phyloP scores from a whole-genome alignment of 2,113 vertebrate genomes.

The Odobenus rosmarus region DNA sequence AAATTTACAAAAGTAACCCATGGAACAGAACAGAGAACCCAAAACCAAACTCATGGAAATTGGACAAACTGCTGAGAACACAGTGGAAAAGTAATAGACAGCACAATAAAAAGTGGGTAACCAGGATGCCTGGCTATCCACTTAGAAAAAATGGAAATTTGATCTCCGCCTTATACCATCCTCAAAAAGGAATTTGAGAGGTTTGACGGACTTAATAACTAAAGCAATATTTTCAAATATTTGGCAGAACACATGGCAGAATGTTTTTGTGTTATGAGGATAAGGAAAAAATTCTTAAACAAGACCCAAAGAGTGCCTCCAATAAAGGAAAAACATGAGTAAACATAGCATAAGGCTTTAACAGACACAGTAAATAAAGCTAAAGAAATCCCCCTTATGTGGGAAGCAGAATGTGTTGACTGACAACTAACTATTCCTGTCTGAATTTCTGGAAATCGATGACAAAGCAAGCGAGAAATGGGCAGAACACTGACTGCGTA shows the following conservation, averaged over 20 bases:
- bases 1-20: not conserved
- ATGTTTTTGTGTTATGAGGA: too few relatives aligned
- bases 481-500: fast-evolving
- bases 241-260: not conserved
- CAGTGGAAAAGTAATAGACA: not conserved
- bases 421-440: not conserved
- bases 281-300: not conserved
- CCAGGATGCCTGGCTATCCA: too few relatives aligned
- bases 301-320: not conserved
- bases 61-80: fast-evolving
- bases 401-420: not conserved
- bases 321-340: not conserved
- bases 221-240: not conserved
- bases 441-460: not conserved
- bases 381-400: fast-evolving
- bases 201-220: too few relatives aligned
- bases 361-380: not conserved
- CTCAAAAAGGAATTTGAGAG: not conserved
- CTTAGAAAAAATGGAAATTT: fast-evolving
- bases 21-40: not conserved
- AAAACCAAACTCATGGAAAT: not conserved
- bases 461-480: not conserved
- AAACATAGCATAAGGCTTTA: not conserved
- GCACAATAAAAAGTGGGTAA: fast-evolving
- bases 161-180: not conserved